phyloP scores from a whole-genome alignment of 2,888 invertebrate genomes.

The Campoplex nolae region DNA sequence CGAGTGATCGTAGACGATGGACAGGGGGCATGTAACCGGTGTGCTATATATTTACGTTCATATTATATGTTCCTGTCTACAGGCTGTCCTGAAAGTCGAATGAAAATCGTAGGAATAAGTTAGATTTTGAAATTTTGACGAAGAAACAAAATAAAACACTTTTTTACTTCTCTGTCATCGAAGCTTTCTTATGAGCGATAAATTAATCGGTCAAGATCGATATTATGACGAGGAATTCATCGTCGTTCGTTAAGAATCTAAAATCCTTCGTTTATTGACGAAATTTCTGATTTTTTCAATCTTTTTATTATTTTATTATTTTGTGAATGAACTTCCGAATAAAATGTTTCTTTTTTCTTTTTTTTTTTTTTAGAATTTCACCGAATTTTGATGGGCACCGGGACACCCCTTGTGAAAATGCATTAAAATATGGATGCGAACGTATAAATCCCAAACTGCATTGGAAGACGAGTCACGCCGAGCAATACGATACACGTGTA shows the following conservation, averaged over 20 bases:
- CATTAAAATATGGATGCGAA: neutral
- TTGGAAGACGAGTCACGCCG: slow-evolving; percentile 79
- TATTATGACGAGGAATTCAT: neutral
- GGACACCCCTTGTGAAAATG: neutral
- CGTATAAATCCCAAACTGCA: slow-evolving; percentile 47
- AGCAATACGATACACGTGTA: slow-evolving; percentile 67
- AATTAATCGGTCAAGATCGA: neutral
- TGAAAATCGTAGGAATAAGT: neutral
- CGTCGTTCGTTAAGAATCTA: neutral
- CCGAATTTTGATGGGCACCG: too few relatives aligned
- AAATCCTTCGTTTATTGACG: neutral
- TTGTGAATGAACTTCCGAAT: neutral
- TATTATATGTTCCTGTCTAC: neutral
- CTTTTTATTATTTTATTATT: neutral
- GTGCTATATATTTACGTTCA: neutral
- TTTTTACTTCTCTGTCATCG: neutral
- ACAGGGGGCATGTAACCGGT: slow-evolving; percentile 15
- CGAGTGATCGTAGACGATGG: slow-evolving; percentile 50
- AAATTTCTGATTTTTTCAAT: neutral
- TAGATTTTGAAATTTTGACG: neutral
- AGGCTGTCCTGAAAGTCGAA: neutral
- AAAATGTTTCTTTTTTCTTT: too few relatives aligned
- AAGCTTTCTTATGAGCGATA: too few relatives aligned
- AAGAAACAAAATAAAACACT: neutral
- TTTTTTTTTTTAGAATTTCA: too few relatives aligned